Evolutionary conservation across 1,140 invertebrate genomes (phyloP).

Genomic region (Coelopa frigida): DNA sequence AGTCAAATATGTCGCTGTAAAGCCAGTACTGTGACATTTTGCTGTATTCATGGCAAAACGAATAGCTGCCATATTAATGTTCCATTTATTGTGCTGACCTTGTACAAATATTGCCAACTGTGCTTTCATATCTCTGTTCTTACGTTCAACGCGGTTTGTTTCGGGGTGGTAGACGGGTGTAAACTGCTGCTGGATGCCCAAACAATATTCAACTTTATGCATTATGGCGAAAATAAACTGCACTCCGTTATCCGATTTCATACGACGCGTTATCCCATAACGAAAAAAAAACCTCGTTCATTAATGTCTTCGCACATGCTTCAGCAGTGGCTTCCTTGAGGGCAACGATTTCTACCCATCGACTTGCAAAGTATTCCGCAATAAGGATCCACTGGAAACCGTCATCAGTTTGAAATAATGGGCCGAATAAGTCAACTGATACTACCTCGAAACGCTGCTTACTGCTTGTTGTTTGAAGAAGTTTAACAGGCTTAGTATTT

Average conservation of each 20-base stretch:
- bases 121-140: constrained; percentile 39
- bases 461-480: no score
- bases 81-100: constrained; percentile 34
- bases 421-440: no score
- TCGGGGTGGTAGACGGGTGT: no score
- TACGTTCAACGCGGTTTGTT: constrained; percentile 37
- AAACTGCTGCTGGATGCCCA: constrained; percentile 31
- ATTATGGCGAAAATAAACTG: constrained; percentile 8
- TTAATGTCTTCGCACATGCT: no score
- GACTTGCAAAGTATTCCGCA: no score
- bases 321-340: no score
- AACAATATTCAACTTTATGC: constrained; percentile 15
- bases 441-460: no score
- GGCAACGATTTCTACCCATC: no score
- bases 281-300: constrained; percentile 13
- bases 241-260: constrained; percentile 11
- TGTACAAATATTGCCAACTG: constrained; percentile 34
- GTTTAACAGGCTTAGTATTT: no score
- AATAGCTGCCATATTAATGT: constrained; percentile 32
- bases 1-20: constrained; percentile 42
- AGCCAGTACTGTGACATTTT: no score
- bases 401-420: constrained; percentile 2
- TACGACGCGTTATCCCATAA: constrained; percentile 9
- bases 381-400: no score
- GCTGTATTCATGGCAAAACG: constrained; percentile 45